Base-by-base conservation (phyloP, 1,140 invertebrate species). In the Ditylenchus dipsaci region DNA sequence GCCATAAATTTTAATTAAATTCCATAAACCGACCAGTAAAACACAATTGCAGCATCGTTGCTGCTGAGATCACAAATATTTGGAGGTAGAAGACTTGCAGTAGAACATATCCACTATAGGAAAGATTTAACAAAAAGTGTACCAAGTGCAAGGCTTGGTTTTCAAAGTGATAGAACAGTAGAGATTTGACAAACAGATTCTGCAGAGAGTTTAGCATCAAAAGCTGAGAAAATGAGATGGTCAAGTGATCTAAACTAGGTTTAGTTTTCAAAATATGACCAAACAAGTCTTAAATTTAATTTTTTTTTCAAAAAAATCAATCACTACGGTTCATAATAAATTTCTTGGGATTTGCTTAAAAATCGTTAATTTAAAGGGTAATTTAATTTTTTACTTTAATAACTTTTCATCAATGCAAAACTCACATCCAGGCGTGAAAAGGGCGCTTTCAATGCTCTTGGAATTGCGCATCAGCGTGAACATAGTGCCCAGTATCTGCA, bases 51-150 rank as follows among this genome's bases (percentile, higher is more conserved):
- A 57, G 30, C n/a, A 57, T 13, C 15, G 43, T 72, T 15, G 68
- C 67, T n/a, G 21, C 62, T 19, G 68, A 72, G 19, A 73, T n/a
- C 45, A 49, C 9, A 62, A 72, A 69, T 23, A 65, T 15, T 1
- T 72, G 27, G 42, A 72, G 72, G 19, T 65, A 27, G 68, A 69
- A 69, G 9, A 71, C 58, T 43, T 69, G 68, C 13, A 69, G 47
- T 0, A 61, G 11, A 15, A 70, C 38, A 57, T 68, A 72, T 1
- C 23, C 17, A 15, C 67, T 33, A 23, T 56, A 29, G 5, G 45
- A 19, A 1, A 43, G 15, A 1, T 30, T 29, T 23, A 27, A 27
- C 8, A 43, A 15, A 27, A 33, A 58, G 43, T 72, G 43, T 30
- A 72, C 21, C 27, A 73, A 30, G 30, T 72, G 69, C 1, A 72